Evolutionary conservation across 2,797 vertebrate genomes (phyloP).

Genomic region (Etheostoma nigrum): DNA sequence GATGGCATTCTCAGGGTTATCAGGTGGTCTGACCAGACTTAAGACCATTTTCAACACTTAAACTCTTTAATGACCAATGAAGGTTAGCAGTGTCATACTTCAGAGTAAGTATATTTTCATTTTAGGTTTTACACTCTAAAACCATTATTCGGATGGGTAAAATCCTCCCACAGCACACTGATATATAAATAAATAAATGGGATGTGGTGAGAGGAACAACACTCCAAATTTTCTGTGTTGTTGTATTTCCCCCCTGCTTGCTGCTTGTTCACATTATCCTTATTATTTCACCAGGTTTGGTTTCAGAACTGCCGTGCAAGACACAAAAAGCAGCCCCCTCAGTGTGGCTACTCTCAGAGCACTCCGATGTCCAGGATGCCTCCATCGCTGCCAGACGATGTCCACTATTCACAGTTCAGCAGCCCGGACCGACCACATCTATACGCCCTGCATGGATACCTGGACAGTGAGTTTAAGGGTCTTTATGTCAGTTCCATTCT

Average conservation of each 20-base stretch:
- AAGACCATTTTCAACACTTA: not conserved
- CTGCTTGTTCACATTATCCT: constrained; percentile 27
- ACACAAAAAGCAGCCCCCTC: constrained; percentile 99
- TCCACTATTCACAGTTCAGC: constrained; percentile 96
- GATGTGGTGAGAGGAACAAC: not conserved
- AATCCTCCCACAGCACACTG: not conserved
- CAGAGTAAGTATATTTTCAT: not conserved
- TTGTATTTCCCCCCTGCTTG: not conserved
- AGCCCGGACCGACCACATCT: constrained; percentile 96
- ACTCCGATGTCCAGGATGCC: constrained; percentile 92
- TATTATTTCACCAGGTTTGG: constrained; percentile 91
- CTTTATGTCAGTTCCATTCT: not conserved
- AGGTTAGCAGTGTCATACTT: not conserved
- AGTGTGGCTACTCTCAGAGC: constrained; percentile 90
- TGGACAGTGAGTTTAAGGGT: constrained; percentile 91
- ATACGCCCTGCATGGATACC: constrained; percentile 96
- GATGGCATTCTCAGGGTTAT: too few species aligned
- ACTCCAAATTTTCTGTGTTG: not conserved
- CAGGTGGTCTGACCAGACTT: too few species aligned
- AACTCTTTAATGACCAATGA: not conserved
- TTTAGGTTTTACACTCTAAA: not conserved
- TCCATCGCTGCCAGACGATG: constrained; percentile 93
- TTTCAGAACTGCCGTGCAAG: constrained; percentile 99
- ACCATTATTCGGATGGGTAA: not conserved
- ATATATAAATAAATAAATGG: too few species aligned